Evolutionary conservation across 2,888 invertebrate species (phyloP).

Genomic region (Mesodorylaimus sp.): DNA sequence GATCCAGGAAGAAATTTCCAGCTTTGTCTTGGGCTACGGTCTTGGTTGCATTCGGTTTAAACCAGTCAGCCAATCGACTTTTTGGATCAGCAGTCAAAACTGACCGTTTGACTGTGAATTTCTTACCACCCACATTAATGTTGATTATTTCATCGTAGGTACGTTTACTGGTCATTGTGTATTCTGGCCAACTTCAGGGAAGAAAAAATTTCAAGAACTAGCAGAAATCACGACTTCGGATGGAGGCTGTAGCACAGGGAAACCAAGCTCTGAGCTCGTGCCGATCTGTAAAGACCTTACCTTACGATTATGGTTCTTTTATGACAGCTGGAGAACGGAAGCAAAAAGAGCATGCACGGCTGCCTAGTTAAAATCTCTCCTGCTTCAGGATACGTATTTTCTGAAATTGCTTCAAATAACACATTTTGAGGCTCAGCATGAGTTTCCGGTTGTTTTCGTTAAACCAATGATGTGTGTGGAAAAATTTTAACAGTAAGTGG

Average conservation of each 20-base stretch:
- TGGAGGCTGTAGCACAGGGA: neutral
- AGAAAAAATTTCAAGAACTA: neutral
- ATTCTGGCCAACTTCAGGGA: neutral
- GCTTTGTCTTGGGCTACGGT: slow-evolving; percentile 9
- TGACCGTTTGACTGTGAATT: slow-evolving; percentile 20
- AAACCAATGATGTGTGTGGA: neutral
- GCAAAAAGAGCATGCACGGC: no score
- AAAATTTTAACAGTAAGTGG: neutral
- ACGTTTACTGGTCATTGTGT: neutral
- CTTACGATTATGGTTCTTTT: neutral
- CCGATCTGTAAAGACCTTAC: neutral
- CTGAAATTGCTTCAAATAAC: neutral
- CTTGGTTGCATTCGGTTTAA: neutral
- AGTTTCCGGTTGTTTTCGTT: neutral
- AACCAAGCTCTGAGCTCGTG: no score
- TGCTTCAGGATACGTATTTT: neutral
- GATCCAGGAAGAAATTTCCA: slow-evolving; percentile 82
- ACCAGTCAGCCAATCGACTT: slow-evolving; percentile 14
- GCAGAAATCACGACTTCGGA: neutral
- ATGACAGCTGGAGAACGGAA: neutral
- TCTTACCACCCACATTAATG: slow-evolving; percentile 28
- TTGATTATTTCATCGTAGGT: slow-evolving; percentile 24
- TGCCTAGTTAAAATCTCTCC: no score
- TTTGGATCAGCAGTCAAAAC: slow-evolving; percentile 25
- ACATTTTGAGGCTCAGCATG: neutral